phyloP scores from a whole-genome alignment of 2,888 invertebrate genomes.

The Rosalia funebris region DNA sequence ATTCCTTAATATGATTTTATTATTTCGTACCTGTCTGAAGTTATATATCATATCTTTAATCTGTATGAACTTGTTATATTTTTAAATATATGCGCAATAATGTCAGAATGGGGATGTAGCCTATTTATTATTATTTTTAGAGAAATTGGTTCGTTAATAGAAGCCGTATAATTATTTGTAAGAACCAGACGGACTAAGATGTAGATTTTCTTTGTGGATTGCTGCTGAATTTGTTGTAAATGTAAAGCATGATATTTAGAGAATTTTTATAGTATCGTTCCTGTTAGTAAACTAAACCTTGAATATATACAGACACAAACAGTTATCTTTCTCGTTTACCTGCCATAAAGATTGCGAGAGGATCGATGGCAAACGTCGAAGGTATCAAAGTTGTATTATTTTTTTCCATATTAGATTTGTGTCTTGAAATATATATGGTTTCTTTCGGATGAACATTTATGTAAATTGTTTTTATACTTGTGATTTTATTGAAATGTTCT shows the following conservation, averaged over 20 bases:
- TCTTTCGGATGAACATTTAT: slow-evolving; percentile 17
- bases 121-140: neutral
- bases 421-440: neutral
- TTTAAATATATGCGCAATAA: slow-evolving; percentile 1
- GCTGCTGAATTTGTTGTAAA: neutral
- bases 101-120: neutral
- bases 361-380: neutral
- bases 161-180: neutral
- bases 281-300: slow-evolving; percentile 14
- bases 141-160: neutral
- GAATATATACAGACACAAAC: slow-evolving; percentile 4
- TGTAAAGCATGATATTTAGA: slow-evolving; percentile 22
- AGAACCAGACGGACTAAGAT: slow-evolving; percentile 1
- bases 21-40: slow-evolving; percentile 42
- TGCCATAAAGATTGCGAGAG: no score
- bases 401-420: neutral
- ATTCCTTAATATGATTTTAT: slow-evolving; percentile 27
- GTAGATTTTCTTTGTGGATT: slow-evolving; percentile 2
- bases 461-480: slow-evolving; percentile 26
- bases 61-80: slow-evolving; percentile 11
- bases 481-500: slow-evolving; percentile 29
- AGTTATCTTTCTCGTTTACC: no score
- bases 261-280: slow-evolving; percentile 18
- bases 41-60: slow-evolving; percentile 21
- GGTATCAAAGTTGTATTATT: neutral